These are phyloP conservation scores for Cancer borealis DNA, from an alignment of 2,888 invertebrate species.

Conservation along the genomic window DNA sequence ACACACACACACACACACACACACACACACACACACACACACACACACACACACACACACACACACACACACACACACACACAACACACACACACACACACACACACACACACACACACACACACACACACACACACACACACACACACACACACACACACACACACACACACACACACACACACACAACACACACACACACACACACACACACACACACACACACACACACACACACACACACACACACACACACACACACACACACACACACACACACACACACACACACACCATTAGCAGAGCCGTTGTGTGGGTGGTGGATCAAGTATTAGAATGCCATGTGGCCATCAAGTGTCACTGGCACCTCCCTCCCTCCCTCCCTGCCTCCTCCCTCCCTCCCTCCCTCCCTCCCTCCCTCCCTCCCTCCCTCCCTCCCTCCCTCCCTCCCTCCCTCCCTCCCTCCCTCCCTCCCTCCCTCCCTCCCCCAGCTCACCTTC, in stretches of 20 bases:
- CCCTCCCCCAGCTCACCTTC: not conserved
- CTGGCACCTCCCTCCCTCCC: not conserved
- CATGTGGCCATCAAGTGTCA: constrained; percentile 28
- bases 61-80: constrained; percentile 48
- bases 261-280: constrained; percentile 42
- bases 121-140: constrained; percentile 46
- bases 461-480: not conserved
- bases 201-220: constrained; percentile 48
- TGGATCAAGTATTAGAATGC: not conserved
- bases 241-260: constrained; percentile 46
- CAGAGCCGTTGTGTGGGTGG: not conserved
- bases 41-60: constrained; percentile 14
- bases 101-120: no score
- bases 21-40: constrained; percentile 48
- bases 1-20: constrained; percentile 15
- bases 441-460: not conserved
- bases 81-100: no score
- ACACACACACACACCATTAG: not conserved
- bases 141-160: constrained; percentile 12
- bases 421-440: not conserved
- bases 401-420: not conserved
- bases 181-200: constrained; percentile 7
- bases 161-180: constrained; percentile 48
- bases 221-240: constrained; percentile 46
- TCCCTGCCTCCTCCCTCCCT: not conserved